Conservation (phyloP, 1,140 invertebrate genomes). For the Drosophila hydei region DNA sequence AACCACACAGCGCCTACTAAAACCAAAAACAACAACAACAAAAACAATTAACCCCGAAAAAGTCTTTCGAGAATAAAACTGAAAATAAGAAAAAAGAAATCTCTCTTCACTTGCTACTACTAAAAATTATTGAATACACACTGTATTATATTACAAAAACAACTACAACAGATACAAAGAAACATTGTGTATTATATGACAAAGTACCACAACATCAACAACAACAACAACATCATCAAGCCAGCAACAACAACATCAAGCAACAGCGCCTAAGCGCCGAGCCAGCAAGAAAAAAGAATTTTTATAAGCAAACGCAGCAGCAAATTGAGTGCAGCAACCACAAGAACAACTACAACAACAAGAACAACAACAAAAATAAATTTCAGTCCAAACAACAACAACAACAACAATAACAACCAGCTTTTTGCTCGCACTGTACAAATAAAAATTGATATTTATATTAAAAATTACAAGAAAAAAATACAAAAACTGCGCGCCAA, state of each 20-base stretch:
- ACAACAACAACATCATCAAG: constrained; percentile 54
- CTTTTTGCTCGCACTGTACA: constrained; percentile 48
- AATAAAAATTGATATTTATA: constrained; percentile 19
- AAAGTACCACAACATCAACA: constrained; percentile 58
- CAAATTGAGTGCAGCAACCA: constrained; percentile 25
- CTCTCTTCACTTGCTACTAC: constrained; percentile 37
- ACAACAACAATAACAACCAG: constrained; percentile 46
- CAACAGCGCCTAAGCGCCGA: constrained; percentile 46
- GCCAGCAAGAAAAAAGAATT: constrained; percentile 25
- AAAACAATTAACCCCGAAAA: constrained; percentile 40
- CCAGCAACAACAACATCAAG: constrained; percentile 55
- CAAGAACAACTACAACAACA: constrained; percentile 21
- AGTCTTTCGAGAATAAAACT: constrained; percentile 3
- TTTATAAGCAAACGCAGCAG: constrained; percentile 27
- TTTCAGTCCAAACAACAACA: constrained; percentile 24
- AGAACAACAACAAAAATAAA: constrained; percentile 23
- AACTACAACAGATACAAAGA: constrained; percentile 50
- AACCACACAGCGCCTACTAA: constrained; percentile 48
- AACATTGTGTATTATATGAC: constrained; percentile 70
- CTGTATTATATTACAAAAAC: constrained; percentile 45
- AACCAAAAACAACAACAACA: constrained; percentile 42
- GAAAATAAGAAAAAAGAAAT: constrained; percentile 18
- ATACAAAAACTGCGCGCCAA: constrained; percentile 1
- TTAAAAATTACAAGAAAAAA: neutral
- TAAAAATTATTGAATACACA: constrained; percentile 46